Base-by-base conservation (phyloP, 2,888 invertebrate species). In the Phoronis australis region DNA sequence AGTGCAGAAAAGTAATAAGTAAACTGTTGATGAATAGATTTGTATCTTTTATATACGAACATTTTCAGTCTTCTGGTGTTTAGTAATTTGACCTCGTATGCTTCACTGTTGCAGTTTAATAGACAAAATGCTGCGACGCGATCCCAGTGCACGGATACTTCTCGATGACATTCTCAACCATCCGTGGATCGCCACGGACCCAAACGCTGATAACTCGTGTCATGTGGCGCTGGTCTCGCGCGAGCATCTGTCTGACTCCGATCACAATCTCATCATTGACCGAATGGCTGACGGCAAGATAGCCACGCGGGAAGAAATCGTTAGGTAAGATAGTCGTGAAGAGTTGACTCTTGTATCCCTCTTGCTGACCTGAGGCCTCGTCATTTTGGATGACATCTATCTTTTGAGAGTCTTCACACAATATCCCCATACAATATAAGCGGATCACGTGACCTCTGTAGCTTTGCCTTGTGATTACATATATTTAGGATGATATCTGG, bases 261-360 rank as follows among this genome's bases (percentile, higher is more conserved):
- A 96, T 75, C 92, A 92, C 71, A 83, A 86, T 59, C 83, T 88
- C 54, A 93, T 99, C 61, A 84, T 99, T 57, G 91, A 93, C 67
- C 90, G 90, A 80, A 97, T 99, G 89, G 90, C 93, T 23, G 90
- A 89, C 71, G 97, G 97, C 48, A 87, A 87, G 66, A 93, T 99
- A 55, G 95, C 93, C 48, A 85, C 87, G 47, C 91, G 93, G 78
- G 95, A 97, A 73, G 88, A 93, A 74, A 95, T 99, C 62, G 78
- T 90, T 65, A 88, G 90, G 87, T 90, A 76, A 81, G 84, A 31
- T 31, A 15, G 9, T 31, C 9, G 9, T 31, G 15, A 31, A 9
- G 31, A 31, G 15, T 31, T 80, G 15, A 42, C 27, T 9, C 47
- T 42, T 9, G 18, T 39, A 4, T n/a, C n/a, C n/a, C n/a, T n/a